These are phyloP conservation scores for Azorinus chamasolen DNA, from an alignment of 2,888 invertebrate genomes.

Conservation along the genomic window DNA sequence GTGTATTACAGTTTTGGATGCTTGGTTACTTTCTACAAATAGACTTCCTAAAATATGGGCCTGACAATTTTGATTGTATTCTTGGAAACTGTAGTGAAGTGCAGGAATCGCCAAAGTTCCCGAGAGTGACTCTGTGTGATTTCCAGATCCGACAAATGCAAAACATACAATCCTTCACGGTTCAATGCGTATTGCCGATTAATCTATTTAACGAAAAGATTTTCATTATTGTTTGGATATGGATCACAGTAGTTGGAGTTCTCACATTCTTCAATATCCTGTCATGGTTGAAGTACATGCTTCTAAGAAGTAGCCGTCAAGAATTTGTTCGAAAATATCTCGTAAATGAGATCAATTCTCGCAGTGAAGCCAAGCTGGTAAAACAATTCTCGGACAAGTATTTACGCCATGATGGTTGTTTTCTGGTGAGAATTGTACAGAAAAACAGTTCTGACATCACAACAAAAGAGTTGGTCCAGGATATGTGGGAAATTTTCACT, in stretches of 20 bases:
- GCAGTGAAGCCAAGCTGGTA: conserved; percentile 60
- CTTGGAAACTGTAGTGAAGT: conserved; percentile 37
- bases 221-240: conserved; percentile 72
- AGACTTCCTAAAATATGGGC: conserved; percentile 62
- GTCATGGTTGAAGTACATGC: conserved; percentile 36
- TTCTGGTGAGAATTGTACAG: conserved; percentile 64
- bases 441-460: conserved; percentile 70
- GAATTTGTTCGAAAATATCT: conserved; percentile 65
- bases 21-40: conserved; percentile 68
- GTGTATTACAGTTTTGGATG: conserved; percentile 67
- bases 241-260: conserved; percentile 62
- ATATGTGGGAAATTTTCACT: conserved; percentile 47
- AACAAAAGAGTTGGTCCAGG: conserved; percentile 58
- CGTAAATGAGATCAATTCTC: conserved; percentile 43
- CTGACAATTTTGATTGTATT: conserved; percentile 59
- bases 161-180: conserved; percentile 66
- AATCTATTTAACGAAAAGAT: conserved; percentile 74
- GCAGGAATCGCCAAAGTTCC: conserved; percentile 66
- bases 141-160: conserved; percentile 66
- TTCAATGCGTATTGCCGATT: conserved; percentile 73
- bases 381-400: conserved; percentile 65
- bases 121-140: conserved; percentile 73
- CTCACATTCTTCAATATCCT: conserved; percentile 56
- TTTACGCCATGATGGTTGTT: conserved; percentile 69
- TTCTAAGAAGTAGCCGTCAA: conserved; percentile 52